Base-by-base conservation (phyloP, 2,888 invertebrate species). In the Athripsodes cinereus region DNA sequence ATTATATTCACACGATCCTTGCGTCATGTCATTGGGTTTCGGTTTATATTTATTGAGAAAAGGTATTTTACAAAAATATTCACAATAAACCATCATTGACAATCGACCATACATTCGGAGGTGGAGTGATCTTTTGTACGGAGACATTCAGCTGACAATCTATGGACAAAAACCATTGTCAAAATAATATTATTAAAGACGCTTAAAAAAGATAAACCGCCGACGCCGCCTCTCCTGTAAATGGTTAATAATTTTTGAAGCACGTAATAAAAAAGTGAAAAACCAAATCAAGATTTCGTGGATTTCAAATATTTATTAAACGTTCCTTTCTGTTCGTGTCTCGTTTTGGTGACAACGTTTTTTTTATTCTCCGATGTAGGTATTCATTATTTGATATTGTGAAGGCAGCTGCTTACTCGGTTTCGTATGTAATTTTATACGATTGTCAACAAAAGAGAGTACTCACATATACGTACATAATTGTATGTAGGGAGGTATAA, bases 371-470 rank as follows among this genome's bases (percentile, higher is more conserved):
- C 26, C 10, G 26, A 26, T 10, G 10, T 3, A 26, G 26, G 26
- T 6, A 26, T 26, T 40, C 40, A 40, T 40, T 40, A 40, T 52
- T 56, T 56, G 22, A 52, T 52, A 46, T 22, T 52, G 52, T 56
- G 44, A 22, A 50, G 46, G 52, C 62, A 59, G 62, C 59, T 62
- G 62, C 51, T 40, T 40, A 16, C 40, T 53, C 58, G 49, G 55
- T 51, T 54, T 49, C 52, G 59, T 59, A 52, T 63, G 63, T 61
- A 63, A 63, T 63, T 63, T 59, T 57, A 63, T 57, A 63, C 61
- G 61, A 54, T 46, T 57, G 61, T 59, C 59, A 61, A 58, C 62
- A 62, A 56, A 58, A 52, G 55, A 50, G 20, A 18, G 55, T 49
- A 55, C n/a, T n/a, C n/a, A n/a, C 50, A 35, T 50, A 40, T 35